These are phyloP conservation scores for Guaruba guarouba DNA, from an alignment of 2,113 vertebrate genomes.

Conservation along the genomic window DNA sequence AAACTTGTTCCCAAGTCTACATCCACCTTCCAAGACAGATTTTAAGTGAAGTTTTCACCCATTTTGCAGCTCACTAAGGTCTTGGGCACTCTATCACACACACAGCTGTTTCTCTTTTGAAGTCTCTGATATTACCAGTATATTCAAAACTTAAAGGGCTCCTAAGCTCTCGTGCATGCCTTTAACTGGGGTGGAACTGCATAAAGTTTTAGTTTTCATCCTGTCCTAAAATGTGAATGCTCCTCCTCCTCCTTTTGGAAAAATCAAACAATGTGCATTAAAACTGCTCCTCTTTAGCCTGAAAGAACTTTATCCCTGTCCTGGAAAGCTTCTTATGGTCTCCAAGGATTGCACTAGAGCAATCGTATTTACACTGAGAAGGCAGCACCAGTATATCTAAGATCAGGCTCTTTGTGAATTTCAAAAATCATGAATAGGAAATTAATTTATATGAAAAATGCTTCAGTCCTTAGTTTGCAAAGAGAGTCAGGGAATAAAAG, in stretches of 20 bases:
- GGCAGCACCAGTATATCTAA: neutral
- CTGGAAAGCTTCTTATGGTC: neutral
- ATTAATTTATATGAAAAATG: neutral
- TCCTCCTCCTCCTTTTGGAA: neutral
- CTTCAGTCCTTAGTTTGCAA: neutral
- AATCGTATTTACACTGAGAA: neutral
- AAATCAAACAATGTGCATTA: neutral
- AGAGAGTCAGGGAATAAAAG: neutral
- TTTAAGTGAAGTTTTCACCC: neutral
- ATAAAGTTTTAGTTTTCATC: neutral
- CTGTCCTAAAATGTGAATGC: neutral
- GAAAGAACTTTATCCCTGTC: neutral
- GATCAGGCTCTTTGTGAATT: neutral
- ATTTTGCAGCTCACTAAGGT: neutral
- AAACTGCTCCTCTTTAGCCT: neutral
- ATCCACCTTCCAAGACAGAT: neutral
- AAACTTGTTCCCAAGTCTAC: neutral
- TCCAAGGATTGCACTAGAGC: neutral
- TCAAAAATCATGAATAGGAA: neutral
- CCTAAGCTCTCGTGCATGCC: neutral
- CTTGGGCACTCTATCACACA: neutral
- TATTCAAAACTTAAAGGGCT: neutral
- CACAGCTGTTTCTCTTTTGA: neutral
- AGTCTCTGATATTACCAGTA: neutral
- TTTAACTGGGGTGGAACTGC: neutral